Evolutionary conservation across 2,113 vertebrate species (phyloP).

Genomic region (Lepisosteus oculatus): DNA sequence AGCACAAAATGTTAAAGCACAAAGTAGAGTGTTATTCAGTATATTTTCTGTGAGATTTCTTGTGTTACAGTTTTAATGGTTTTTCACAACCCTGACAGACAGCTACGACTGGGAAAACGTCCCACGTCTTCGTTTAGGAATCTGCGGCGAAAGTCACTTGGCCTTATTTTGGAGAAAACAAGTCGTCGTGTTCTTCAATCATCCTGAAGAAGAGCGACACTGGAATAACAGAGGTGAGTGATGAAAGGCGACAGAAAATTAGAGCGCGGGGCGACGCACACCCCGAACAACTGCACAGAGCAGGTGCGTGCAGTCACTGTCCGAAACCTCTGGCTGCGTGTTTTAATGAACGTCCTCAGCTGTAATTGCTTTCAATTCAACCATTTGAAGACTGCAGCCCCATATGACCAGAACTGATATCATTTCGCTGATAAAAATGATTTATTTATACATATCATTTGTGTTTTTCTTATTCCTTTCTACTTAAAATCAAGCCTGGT

Average conservation of each 20-base stretch:
- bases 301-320: slow-evolving; percentile 35
- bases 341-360: too few species aligned
- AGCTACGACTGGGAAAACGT: slow-evolving; percentile 2
- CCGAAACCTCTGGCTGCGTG: too few species aligned
- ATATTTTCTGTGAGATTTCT: too few species aligned
- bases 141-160: slow-evolving; percentile 11
- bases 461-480: too few species aligned
- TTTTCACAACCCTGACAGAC: background rate
- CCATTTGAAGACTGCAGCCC: too few species aligned
- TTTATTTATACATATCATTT: too few species aligned
- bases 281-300: slow-evolving; percentile 22
- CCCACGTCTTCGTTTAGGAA: slow-evolving; percentile 31
- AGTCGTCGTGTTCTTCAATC: slow-evolving; percentile 10
- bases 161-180: slow-evolving; percentile 29
- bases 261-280: slow-evolving; percentile 9
- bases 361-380: too few species aligned
- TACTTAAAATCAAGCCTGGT: too few species aligned
- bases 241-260: slow-evolving; percentile 38
- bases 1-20: too few species aligned
- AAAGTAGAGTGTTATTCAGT: too few species aligned
- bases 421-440: too few species aligned
- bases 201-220: slow-evolving; percentile 27
- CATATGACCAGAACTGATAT: too few species aligned
- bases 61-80: background rate
- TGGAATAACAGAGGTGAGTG: slow-evolving; percentile 35